Conservation (phyloP, 2,797 vertebrate species). For the Eremophila alpestris region DNA sequence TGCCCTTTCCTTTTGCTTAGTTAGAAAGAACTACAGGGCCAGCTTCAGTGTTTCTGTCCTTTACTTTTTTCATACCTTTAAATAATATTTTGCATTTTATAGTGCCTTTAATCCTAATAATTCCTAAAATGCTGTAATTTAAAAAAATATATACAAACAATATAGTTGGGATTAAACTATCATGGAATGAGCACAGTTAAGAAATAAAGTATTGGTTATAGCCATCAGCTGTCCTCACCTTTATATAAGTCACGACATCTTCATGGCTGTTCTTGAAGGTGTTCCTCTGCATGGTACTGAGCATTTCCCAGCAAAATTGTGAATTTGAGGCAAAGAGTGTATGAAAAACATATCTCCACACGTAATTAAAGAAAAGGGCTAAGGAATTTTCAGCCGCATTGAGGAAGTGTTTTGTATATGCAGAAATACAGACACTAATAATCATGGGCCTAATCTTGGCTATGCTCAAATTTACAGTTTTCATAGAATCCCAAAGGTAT, state of each 20-base stretch:
- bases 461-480: background rate
- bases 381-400: background rate
- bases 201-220: background rate
- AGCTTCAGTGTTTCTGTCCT: background rate
- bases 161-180: background rate
- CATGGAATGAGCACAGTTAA: background rate
- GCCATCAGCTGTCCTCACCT: background rate
- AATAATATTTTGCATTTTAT: constrained; percentile 6
- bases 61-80: background rate
- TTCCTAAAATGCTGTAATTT: background rate
- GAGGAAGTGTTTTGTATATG: background rate
- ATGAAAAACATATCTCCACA: background rate
- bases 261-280: background rate
- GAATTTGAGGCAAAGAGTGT: background rate
- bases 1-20: constrained; percentile 10
- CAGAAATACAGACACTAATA: background rate
- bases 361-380: background rate
- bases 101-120: background rate
- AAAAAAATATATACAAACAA: background rate
- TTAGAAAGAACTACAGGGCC: background rate
- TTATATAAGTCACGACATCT: background rate
- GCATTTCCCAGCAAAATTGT: background rate
- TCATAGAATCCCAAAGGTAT: background rate
- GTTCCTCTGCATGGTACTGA: background rate
- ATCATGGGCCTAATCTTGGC: background rate